Conservation (phyloP, 1,140 invertebrate genomes). For the Ceratosolen solmsi region DNA sequence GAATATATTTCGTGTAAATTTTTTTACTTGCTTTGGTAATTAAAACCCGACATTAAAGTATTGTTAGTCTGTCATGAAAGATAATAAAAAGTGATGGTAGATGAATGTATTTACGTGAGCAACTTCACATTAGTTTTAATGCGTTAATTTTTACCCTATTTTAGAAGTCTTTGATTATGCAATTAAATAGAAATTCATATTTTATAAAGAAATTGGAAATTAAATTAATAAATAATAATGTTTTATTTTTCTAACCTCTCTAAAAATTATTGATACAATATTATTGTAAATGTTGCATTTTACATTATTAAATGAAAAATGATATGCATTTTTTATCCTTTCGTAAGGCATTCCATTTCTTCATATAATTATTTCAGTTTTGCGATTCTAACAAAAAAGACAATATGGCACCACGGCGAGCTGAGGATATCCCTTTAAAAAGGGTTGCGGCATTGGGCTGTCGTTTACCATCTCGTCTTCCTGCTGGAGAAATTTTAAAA, state of each 20-base stretch:
- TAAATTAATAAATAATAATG: neutral
- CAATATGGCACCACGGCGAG: constrained; percentile 66
- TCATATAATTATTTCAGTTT: constrained; percentile 2
- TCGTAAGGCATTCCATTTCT: neutral
- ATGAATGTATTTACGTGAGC: constrained; percentile 22
- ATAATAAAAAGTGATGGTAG: neutral
- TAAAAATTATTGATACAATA: too few relatives aligned
- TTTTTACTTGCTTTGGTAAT: neutral
- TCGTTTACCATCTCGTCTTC: constrained; percentile 66
- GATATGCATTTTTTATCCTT: neutral
- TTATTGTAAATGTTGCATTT: too few relatives aligned
- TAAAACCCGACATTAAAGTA: neutral
- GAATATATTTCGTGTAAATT: neutral
- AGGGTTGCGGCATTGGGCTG: constrained; percentile 69
- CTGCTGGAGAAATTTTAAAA: constrained; percentile 82
- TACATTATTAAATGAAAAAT: neutral
- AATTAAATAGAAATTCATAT: neutral
- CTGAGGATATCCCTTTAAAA: constrained; percentile 65
- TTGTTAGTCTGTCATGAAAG: neutral
- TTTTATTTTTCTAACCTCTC: too few relatives aligned
- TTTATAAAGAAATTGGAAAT: neutral
- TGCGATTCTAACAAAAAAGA: constrained; percentile 38
- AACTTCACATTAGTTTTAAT: constrained; percentile 23
- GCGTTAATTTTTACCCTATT: constrained; percentile 20
- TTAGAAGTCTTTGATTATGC: constrained; percentile 4